phyloP scores from a whole-genome alignment of 1,140 invertebrate genomes.

The Watersipora subatra region DNA sequence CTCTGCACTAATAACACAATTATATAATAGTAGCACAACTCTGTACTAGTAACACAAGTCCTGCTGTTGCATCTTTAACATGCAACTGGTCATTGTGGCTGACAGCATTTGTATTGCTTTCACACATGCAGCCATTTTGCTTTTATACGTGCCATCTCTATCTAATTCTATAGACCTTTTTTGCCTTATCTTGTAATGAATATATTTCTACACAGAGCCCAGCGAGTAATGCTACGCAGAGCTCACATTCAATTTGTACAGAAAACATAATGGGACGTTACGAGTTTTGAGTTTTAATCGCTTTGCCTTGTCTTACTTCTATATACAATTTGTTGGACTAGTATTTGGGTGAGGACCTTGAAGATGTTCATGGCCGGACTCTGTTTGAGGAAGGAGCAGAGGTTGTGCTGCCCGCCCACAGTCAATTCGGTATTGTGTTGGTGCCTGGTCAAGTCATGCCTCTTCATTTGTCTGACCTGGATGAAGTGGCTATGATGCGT shows the following conservation, averaged over 20 bases:
- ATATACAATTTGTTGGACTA: too few species aligned
- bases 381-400: conserved; percentile 45
- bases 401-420: conserved; percentile 47
- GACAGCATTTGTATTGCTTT: not conserved
- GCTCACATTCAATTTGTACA: too few species aligned
- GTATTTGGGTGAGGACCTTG: conserved; percentile 52
- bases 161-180: not conserved
- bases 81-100: not conserved
- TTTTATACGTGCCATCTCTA: not conserved
- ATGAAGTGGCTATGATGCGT: conserved; percentile 46
- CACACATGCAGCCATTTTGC: not conserved
- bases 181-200: not conserved
- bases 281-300: not conserved
- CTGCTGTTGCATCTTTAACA: too few species aligned
- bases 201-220: not conserved
- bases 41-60: too few species aligned
- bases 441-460: conserved; percentile 61
- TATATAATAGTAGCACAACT: not conserved
- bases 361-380: conserved; percentile 50
- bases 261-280: not conserved
- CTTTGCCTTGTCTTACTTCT: not conserved
- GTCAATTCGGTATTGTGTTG: conserved; percentile 47
- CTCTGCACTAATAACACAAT: not conserved
- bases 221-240: too few species aligned
- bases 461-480: conserved; percentile 48